phyloP scores from a whole-genome alignment of 2,888 invertebrate species.

The Bimastos eiseni region DNA sequence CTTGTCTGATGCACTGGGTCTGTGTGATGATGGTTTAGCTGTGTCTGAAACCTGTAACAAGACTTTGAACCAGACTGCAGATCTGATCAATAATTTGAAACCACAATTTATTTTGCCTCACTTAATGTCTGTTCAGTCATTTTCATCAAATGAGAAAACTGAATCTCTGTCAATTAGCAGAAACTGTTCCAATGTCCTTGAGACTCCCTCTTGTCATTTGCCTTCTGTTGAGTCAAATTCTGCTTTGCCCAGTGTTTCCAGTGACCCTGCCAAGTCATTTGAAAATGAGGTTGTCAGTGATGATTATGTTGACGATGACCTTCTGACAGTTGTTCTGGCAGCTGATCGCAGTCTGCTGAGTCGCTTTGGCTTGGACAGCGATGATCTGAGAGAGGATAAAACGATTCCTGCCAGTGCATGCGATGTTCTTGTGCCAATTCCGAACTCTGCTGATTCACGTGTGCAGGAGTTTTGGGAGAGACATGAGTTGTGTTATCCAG shows the following conservation, averaged over 20 bases:
- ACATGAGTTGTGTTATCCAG: neutral
- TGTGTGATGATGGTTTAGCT: neutral
- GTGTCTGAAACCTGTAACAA: neutral
- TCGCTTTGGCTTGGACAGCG: neutral
- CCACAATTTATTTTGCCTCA: neutral
- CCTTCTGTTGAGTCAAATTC: neutral
- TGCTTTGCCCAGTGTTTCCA: neutral
- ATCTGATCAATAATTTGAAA: neutral
- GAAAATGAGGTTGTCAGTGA: neutral
- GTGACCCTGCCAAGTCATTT: neutral
- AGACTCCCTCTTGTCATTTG: neutral
- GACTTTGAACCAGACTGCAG: constrained; percentile 3
- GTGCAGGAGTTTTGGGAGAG: neutral
- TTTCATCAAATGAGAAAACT: neutral
- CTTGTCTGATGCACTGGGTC: neutral
- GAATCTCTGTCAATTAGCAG: neutral
- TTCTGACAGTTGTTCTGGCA: neutral
- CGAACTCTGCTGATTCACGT: neutral
- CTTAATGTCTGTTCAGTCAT: neutral
- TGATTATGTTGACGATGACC: neutral
- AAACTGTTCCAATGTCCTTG: neutral
- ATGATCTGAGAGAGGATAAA: neutral
- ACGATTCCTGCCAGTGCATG: neutral
- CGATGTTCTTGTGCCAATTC: neutral
- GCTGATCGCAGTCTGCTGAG: neutral